phyloP scores from a whole-genome alignment of 2,797 vertebrate species.

The Melopsittacus undulatus region DNA sequence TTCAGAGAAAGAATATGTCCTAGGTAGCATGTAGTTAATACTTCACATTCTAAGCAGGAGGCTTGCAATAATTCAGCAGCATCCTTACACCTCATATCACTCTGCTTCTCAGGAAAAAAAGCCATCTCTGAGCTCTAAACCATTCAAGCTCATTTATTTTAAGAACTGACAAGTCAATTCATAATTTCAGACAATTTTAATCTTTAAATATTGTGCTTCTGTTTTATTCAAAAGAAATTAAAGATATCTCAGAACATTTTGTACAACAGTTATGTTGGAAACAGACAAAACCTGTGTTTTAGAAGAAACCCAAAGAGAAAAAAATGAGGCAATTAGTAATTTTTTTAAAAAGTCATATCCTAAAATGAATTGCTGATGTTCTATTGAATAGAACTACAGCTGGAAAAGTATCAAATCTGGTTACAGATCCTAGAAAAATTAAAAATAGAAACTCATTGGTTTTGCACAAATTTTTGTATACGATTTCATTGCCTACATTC shows the following conservation, averaged over 20 bases:
- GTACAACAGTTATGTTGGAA: not conserved
- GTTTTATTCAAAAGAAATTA: not conserved
- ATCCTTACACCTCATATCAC: not conserved
- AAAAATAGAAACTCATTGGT: not conserved
- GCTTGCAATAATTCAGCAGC: not conserved
- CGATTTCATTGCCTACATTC: not conserved
- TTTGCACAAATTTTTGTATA: not conserved
- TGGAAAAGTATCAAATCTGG: not conserved
- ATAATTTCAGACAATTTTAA: not conserved
- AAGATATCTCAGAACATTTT: not conserved
- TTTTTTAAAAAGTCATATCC: not conserved
- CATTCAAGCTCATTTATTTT: not conserved
- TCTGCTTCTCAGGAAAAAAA: not conserved
- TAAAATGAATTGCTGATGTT: not conserved
- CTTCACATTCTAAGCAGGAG: not conserved
- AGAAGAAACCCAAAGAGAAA: not conserved
- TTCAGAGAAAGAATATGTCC: not conserved
- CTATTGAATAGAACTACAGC: not conserved
- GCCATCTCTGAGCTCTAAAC: not conserved
- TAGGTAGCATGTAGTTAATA: not conserved
- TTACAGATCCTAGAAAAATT: not conserved
- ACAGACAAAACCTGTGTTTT: not conserved
- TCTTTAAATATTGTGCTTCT: not conserved
- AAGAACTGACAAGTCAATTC: not conserved
- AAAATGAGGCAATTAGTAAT: not conserved